Evolutionary conservation across 2,113 vertebrate genomes (phyloP).

Genomic region (Petaurus breviceps): DNA sequence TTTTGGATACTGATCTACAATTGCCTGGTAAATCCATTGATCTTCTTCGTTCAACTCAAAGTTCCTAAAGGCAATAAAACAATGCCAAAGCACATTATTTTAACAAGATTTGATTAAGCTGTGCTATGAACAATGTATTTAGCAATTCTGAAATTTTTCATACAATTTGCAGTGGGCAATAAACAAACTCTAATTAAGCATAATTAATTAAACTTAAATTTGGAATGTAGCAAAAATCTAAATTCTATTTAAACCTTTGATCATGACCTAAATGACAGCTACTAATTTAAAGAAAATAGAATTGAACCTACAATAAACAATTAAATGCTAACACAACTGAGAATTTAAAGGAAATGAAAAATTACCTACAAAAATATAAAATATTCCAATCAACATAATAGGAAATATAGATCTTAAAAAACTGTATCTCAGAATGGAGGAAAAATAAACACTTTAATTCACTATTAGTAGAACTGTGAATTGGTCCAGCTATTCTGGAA

Average conservation of each 20-base stretch:
- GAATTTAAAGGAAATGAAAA: neutral
- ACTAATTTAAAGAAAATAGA: slow-evolving; percentile 4
- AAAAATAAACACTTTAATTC: neutral
- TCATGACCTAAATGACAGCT: neutral
- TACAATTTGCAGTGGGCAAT: neutral
- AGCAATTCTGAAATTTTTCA: slow-evolving; percentile 1
- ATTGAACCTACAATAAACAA: neutral
- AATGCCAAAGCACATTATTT: slow-evolving; percentile 3
- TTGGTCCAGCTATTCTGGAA: neutral
- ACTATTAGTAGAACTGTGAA: neutral
- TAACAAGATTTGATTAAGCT: neutral
- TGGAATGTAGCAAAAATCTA: slow-evolving; percentile 18
- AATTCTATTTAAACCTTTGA: slow-evolving; percentile 41
- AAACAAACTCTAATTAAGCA: neutral
- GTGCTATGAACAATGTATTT: neutral
- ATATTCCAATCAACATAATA: neutral
- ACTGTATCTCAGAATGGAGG: neutral
- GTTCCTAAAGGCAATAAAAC: slow-evolving; percentile 82
- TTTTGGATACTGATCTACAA: slow-evolving; percentile 87
- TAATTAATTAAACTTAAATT: slow-evolving; percentile 12
- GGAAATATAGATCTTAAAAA: neutral
- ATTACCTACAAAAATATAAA: neutral
- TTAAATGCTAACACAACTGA: neutral
- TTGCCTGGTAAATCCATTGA: slow-evolving; percentile 87
- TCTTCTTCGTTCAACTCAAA: slow-evolving; percentile 89